Percentiles rank a stretch among this genome's conserved stretches.
Conservation (phyloP, 2,113 vertebrate species). For the Apus apus region DNA sequence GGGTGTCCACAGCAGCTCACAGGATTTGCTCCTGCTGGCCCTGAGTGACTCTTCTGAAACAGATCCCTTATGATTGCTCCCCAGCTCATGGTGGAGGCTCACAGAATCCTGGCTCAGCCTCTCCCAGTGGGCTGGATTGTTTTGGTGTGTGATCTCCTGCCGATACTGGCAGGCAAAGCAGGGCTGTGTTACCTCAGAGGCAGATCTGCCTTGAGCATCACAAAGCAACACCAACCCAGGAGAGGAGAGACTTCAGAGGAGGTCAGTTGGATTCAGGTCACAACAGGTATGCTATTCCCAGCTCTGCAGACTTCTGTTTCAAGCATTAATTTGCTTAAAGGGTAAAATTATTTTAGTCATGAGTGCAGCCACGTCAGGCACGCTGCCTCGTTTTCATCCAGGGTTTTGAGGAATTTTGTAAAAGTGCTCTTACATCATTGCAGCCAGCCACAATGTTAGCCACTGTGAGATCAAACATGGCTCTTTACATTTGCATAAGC, state of each 20-base stretch:
- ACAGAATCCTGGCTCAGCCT: neutral
- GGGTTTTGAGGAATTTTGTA: constrained; percentile 62
- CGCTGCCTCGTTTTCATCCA: neutral
- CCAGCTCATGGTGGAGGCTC: neutral
- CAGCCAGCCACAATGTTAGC: constrained; percentile 7
- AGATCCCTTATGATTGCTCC: neutral
- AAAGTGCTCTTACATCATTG: constrained; percentile 22
- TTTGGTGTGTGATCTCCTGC: constrained; percentile 13
- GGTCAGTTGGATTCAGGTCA: constrained; percentile 17
- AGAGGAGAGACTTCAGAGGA: neutral
- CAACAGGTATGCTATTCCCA: constrained; percentile 46
- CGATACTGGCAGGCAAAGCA: neutral
- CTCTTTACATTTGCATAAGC: neutral
- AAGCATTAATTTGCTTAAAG: constrained; percentile 7
- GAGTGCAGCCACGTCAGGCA: neutral
- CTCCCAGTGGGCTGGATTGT: neutral
- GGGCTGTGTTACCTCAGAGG: neutral
- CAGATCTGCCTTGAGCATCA: neutral
- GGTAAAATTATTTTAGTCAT: constrained; percentile 5
- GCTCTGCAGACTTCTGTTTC: constrained; percentile 17
- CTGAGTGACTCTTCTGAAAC: neutral
- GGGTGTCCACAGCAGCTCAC: neutral
- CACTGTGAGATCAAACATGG: constrained; percentile 1
- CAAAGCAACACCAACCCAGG: neutral
- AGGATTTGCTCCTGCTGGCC: neutral